Evolutionary conservation across 2,888 invertebrate species (phyloP), one percentile per base, ranked within the genome.

Genomic region (Sphecodes monilicornis): DNA sequence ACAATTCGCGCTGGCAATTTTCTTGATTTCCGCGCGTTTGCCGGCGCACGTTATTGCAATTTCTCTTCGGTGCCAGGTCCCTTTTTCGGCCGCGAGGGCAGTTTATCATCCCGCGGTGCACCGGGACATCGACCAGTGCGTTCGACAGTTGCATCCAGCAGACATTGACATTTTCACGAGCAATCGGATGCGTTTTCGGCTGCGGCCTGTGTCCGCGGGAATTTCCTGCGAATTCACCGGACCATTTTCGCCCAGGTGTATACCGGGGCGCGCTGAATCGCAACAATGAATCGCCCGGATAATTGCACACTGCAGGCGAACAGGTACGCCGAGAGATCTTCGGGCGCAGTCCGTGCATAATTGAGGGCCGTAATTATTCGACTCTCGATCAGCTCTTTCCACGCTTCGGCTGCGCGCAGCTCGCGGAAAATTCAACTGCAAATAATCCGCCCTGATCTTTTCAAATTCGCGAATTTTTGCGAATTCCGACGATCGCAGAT

Each of bases 301-400:
- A 84, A 84, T 83, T 83, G 74, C 77, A 74, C 78, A 57, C 66
- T 82, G 70, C 26, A 46, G 26, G 26, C 57, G 26, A 4, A 0
- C 50, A 41, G 41, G 64, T 50, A 36, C 57, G 26, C 68, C 18
- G 54, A 13, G 74, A 70, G 83, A 39, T 69, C 64, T 81, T 76
- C 68, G 64, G 22, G 36, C 32, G 26, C 69, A 32, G 54, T 11
- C 43, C 64, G 69, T 64, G 83, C 54, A 74, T 83, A 84, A 84
- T 83, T 71, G 32, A 74, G 77, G 64, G n/a, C 39, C 84, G 75
- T 83, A 77, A 84, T 84, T 84, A 84, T 78, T 78, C 84, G 39
- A 46, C 70, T 32, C 82, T 70, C 77, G 57, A 72, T 73, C 72
- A 50, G 54, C 68, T 76, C 73, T 76, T 77, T 77, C 50, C 50